These are phyloP conservation scores for Marmota flaviventris DNA, from an alignment of 2,113 vertebrate genomes.

Conservation along the genomic window DNA sequence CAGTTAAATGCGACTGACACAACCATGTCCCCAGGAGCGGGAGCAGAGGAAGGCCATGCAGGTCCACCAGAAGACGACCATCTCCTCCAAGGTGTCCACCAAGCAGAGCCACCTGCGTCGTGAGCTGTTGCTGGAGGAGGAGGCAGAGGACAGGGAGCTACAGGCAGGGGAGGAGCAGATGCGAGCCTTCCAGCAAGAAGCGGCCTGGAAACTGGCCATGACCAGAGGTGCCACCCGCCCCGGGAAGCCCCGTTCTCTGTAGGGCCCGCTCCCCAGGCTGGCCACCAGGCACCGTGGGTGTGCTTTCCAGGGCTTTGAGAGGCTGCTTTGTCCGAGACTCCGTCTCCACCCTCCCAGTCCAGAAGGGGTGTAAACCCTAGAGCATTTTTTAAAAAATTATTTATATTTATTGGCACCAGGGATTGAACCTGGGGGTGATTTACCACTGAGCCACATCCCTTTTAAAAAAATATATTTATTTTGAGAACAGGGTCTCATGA, in stretches of 20 bases:
- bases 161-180: slow-evolving; percentile 64
- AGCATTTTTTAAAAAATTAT: too few species aligned
- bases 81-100: slow-evolving; percentile 80
- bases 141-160: slow-evolving; percentile 74
- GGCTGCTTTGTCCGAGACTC: too few species aligned
- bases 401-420: too few species aligned
- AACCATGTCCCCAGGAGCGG: slow-evolving; percentile 85
- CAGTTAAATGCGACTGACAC: background rate
- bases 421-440: too few species aligned
- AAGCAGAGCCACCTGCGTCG: slow-evolving; percentile 84
- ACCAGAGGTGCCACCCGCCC: slow-evolving; percentile 86
- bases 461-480: too few species aligned
- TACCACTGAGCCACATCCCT: too few species aligned
- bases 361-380: background rate
- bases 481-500: too few species aligned
- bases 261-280: too few species aligned
- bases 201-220: slow-evolving; percentile 85
- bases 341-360: background rate
- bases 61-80: slow-evolving; percentile 90
- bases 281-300: too few species aligned
- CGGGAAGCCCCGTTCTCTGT: too few species aligned
- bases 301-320: background rate
- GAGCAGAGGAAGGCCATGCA: slow-evolving; percentile 85
- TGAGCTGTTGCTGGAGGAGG: slow-evolving; percentile 85
- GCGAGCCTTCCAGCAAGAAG: slow-evolving; percentile 58